phyloP scores from a whole-genome alignment of 2,113 vertebrate genomes.

The Nanger granti region DNA sequence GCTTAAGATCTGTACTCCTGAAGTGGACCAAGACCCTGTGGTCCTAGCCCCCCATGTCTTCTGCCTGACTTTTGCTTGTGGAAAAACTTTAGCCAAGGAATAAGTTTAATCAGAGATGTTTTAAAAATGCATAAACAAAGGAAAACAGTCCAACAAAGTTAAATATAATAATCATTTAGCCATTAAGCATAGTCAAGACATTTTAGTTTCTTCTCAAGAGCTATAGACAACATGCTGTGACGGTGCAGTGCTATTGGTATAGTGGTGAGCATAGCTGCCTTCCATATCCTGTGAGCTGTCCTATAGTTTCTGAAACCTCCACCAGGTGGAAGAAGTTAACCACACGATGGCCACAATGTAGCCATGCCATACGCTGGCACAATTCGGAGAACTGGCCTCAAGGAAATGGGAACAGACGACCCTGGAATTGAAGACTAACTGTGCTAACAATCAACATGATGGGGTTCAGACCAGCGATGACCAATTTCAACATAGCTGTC shows the following conservation, averaged over 20 bases:
- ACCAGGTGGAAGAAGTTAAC: neutral
- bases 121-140: neutral
- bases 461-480: neutral
- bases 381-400: neutral
- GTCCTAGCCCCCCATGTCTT: neutral
- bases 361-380: neutral
- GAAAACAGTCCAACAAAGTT: neutral
- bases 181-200: neutral
- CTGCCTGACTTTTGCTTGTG: neutral
- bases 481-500: neutral
- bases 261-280: conserved; percentile 85
- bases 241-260: conserved; percentile 76
- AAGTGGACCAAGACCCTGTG: neutral
- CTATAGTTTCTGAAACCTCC: neutral
- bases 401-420: neutral
- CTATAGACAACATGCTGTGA: neutral
- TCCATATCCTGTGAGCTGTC: neutral
- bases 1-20: neutral
- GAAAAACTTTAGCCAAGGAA: neutral
- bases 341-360: neutral
- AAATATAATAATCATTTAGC: neutral
- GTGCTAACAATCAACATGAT: neutral
- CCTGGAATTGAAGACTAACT: neutral
- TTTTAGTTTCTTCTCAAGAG: neutral
- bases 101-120: neutral